phyloP scores from a whole-genome alignment of 2,113 vertebrate species.

The Lota lota region DNA sequence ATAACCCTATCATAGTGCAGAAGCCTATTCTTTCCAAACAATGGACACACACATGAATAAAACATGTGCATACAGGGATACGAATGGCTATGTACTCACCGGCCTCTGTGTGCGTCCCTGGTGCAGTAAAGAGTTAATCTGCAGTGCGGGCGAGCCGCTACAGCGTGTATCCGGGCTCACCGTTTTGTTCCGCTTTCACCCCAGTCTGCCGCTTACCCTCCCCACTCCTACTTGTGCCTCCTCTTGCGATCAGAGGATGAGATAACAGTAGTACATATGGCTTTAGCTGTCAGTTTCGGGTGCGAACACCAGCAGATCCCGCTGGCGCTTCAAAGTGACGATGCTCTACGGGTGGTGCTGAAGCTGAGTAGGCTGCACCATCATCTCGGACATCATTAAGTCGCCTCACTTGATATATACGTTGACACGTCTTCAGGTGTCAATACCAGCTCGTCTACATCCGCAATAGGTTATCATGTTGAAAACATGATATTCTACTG shows the following conservation, averaged over 20 bases:
- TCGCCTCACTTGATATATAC: too few relatives aligned
- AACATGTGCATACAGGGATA: constrained; percentile 18
- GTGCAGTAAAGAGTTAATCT: constrained; percentile 76
- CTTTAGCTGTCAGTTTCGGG: constrained; percentile 22
- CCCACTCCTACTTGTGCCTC: constrained; percentile 46
- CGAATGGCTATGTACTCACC: constrained; percentile 60
- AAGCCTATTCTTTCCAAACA: neutral
- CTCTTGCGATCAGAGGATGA: constrained; percentile 47
- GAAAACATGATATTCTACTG: too few relatives aligned
- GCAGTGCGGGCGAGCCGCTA: constrained; percentile 80
- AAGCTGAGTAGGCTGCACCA: too few relatives aligned
- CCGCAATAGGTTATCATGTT: too few relatives aligned
- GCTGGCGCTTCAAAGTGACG: too few relatives aligned
- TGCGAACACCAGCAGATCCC: too few relatives aligned
- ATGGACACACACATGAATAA: neutral
- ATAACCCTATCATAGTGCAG: too few relatives aligned
- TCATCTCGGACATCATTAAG: too few relatives aligned
- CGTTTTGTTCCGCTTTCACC: constrained; percentile 75
- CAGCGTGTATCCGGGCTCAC: constrained; percentile 76
- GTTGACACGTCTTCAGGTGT: too few relatives aligned
- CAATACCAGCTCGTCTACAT: too few relatives aligned
- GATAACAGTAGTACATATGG: constrained; percentile 25
- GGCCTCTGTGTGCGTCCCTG: constrained; percentile 53
- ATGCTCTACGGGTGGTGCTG: too few relatives aligned
- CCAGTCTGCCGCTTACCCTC: constrained; percentile 20